Percentiles rank a stretch among this genome's conserved stretches.
Conservation (phyloP, 2,797 vertebrate genomes). For the Syndactyla subalaris region DNA sequence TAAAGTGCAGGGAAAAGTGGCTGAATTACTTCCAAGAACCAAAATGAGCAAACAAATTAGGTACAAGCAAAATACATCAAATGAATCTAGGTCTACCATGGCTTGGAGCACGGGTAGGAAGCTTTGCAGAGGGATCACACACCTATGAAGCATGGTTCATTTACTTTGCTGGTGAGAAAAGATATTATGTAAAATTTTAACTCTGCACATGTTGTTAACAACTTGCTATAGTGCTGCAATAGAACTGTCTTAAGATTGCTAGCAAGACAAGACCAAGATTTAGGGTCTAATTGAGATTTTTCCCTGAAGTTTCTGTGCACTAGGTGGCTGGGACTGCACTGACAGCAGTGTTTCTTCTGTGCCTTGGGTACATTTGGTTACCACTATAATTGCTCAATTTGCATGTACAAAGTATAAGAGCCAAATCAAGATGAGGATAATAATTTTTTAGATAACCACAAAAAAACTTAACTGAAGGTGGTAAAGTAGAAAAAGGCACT, state of each 20-base stretch:
- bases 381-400: not conserved
- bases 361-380: not conserved
- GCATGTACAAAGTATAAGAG: not conserved
- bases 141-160: not conserved
- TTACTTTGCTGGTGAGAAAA: not conserved
- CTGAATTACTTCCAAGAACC: not conserved
- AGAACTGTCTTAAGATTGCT: not conserved
- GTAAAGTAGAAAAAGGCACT: not conserved
- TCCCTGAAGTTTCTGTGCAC: not conserved
- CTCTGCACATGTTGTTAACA: not conserved
- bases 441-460: not conserved
- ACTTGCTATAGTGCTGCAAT: not conserved
- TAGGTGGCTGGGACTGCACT: not conserved
- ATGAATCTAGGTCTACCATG: not conserved
- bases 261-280: not conserved
- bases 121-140: not conserved
- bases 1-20: not conserved
- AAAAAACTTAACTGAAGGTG: not conserved
- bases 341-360: not conserved
- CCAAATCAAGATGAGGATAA: not conserved
- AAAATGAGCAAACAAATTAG: not conserved
- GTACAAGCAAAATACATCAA: not conserved
- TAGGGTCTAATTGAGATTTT: not conserved
- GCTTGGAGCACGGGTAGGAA: not conserved
- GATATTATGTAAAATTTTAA: not conserved